Evolutionary conservation across 2,797 vertebrate genomes (phyloP), one percentile per base, ranked within the genome.

Genomic region (Bovichtus diacanthus): DNA sequence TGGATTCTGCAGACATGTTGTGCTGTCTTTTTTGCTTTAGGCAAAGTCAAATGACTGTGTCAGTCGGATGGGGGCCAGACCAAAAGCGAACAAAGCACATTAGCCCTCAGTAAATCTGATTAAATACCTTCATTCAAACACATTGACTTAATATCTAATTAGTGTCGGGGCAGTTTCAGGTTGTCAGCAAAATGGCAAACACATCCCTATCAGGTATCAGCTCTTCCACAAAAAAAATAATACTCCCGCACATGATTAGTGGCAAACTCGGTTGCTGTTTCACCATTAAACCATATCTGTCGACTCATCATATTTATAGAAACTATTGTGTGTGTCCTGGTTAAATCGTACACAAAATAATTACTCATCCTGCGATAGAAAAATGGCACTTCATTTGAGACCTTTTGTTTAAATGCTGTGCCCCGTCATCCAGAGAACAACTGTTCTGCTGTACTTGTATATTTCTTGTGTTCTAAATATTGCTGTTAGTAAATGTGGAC

Each of bases 401-500:
- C 25, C 31, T 19, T n/a, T 58, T 29, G 44, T 72, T 58, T 39
- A 46, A 29, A 51, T 64, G 15, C 44, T 44, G 31, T 1, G 29
- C 12, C 25, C 19, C 54, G 18, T 70, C 66, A 60, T 46, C 41
- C 34, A 21, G 38, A 27, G 34, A 50, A 41, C 53, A 60, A 29
- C 60, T 15, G 39, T n/a, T n/a, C n/a, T 54, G 59, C 55, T 27
- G 41, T 7, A 0, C 25, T 29, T 67, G 23, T 4, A 9, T 23
- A 23, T 76, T 76, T 54, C 50, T 68, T 1, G 2, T 50, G 34
- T 39, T 75, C 70, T 72, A 49, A 59, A 73, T 75, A 60, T 73
- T 47, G 43, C 61, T 46, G 61, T 66, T 54, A 21, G 69, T 74
- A 87, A 85, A 86, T 59, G 83, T 27, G n/a, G 31, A 75, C 61